Evolutionary conservation across 2,797 vertebrate species (phyloP).

Genomic region (Darevskia nairensis): DNA sequence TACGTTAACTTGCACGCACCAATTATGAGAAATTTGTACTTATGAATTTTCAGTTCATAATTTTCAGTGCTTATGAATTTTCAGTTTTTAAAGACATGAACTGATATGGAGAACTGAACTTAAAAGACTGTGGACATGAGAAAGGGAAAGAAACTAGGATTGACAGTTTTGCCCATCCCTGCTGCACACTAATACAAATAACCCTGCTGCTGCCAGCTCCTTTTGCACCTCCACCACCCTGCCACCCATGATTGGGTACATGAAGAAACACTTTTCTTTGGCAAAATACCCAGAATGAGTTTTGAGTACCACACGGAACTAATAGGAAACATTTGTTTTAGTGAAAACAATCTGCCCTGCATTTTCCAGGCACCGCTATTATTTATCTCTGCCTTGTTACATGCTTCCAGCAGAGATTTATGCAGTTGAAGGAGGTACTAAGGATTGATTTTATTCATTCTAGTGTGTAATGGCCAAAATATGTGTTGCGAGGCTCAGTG

Average conservation of each 20-base stretch:
- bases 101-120: too few species aligned
- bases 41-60: too few species aligned
- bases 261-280: background rate
- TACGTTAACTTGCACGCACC: too few species aligned
- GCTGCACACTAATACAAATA: background rate
- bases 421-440: background rate
- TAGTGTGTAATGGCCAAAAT: background rate
- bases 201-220: background rate
- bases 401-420: slow-evolving; percentile 12
- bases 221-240: background rate
- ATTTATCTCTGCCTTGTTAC: slow-evolving; percentile 43
- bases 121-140: too few species aligned
- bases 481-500: background rate
- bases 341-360: slow-evolving; percentile 19
- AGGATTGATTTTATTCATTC: slow-evolving; percentile 29
- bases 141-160: too few species aligned
- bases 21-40: too few species aligned
- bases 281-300: background rate
- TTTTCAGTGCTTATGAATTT: too few species aligned
- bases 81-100: too few species aligned
- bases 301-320: slow-evolving; percentile 25
- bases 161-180: too few species aligned
- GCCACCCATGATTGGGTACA: rapidly evolving
- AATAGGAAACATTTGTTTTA: slow-evolving; percentile 22
- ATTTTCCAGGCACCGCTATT: slow-evolving; percentile 40